Base-by-base conservation (phyloP, 2,797 vertebrate species). In the Sylvilagus floridanus region DNA sequence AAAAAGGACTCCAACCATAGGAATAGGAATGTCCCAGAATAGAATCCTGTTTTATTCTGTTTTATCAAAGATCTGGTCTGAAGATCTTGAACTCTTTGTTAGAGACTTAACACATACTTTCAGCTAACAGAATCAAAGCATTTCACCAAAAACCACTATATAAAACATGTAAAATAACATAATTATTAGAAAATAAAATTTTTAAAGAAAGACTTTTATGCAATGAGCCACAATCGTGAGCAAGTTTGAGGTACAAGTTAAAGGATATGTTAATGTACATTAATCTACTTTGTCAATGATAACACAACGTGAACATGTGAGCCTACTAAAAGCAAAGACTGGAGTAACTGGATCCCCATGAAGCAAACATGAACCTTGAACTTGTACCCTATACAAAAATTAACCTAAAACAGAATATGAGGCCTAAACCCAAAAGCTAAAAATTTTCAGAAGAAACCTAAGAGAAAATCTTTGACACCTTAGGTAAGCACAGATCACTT, bases 101-200 rank as follows among this genome's bases (percentile, higher is more conserved):
- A 76, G 84, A 88, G 69, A 92, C 24, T 57, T 72, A 75, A 47
- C 50, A 68, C 1, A 75, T 22, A 83, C 16, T 88, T 94, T 57
- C 32, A 91, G 65, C 3, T 94, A 65, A 16, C 28, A 77, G 72
- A 50, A 79, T 84, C 32, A 65, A 83, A 88, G 10, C n/a, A 47
- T 54, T 72, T 95, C 50, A 75, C 13, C n/a, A 86, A 96, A 95
- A 94, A n/a, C 35, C 66, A 84, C 72, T 69, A 66, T 28, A 76
- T n/a, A 37, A 85, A 95, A 90, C 4, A 72, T 65, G 17, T 52
- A 87, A 88, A 95, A 88, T 32, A 96, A n/a, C 16, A 87, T n/a
- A 22, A 73, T 32, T 24, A 26, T 28, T 35, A 52, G 47, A 89
- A 93, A 82, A 84, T 24, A 69, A 83, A 93, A 83, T 52, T 90